Percentiles rank a stretch among this genome's conserved stretches.
These are phyloP conservation scores for Tigriopus californicus DNA, from an alignment of 2,888 invertebrate genomes.

Conservation along the genomic window DNA sequence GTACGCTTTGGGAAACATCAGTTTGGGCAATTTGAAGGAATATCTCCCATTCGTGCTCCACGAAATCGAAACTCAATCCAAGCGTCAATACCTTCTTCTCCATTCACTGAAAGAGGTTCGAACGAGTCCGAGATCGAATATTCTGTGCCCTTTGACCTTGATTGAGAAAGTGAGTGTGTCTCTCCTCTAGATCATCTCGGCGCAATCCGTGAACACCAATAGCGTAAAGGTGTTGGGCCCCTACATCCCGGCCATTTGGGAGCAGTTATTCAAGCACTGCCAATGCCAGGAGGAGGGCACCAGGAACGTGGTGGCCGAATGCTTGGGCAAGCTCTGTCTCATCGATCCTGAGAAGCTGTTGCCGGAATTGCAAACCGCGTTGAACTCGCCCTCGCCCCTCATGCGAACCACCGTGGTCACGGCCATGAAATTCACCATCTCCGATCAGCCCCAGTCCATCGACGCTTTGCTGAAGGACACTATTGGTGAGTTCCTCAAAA, in stretches of 20 bases:
- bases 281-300: constrained; percentile 96
- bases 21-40: constrained; percentile 79
- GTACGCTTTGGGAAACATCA: constrained; percentile 84
- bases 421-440: constrained; percentile 78
- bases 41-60: constrained; percentile 83
- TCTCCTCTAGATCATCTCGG: constrained; percentile 57
- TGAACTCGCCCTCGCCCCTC: constrained; percentile 49
- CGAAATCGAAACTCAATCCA: constrained; percentile 84
- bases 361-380: constrained; percentile 63
- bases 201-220: constrained; percentile 50
- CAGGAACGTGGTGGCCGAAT: constrained; percentile 95
- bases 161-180: neutral
- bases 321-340: constrained; percentile 81
- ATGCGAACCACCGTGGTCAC: constrained; percentile 92
- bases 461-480: constrained; percentile 60
- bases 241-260: constrained; percentile 49
- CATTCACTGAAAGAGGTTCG: constrained; percentile 90
- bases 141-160: neutral
- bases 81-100: constrained; percentile 79
- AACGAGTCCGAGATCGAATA: too few relatives aligned
- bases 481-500: constrained; percentile 24
- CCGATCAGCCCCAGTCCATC: constrained; percentile 80
- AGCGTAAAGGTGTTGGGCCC: constrained; percentile 39
- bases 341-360: constrained; percentile 73
- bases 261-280: constrained; percentile 77